Evolutionary conservation across 2,113 vertebrate species (phyloP).

Genomic region (Varanus salvator): DNA sequence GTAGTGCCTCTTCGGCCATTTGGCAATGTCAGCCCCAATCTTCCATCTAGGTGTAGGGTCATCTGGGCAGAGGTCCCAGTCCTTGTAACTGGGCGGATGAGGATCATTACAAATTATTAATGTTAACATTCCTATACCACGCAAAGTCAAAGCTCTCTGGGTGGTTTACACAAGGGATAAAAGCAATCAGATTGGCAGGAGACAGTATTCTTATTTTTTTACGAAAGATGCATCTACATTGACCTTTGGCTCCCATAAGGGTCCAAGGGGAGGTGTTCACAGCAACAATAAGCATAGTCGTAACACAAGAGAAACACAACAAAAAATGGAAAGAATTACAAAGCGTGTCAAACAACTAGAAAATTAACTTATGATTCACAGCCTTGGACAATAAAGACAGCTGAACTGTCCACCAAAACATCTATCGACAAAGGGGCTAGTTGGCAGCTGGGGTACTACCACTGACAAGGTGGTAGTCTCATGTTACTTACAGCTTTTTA

Average conservation of each 20-base stretch:
- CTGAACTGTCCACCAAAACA: neutral
- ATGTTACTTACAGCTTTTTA: too few relatives aligned
- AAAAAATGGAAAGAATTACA: neutral
- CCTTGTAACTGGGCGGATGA: neutral
- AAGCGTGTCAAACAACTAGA: neutral
- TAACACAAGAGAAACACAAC: too few relatives aligned
- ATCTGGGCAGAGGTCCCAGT: neutral
- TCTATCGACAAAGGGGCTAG: neutral
- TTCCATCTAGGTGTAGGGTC: too few relatives aligned
- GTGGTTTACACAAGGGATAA: too few relatives aligned
- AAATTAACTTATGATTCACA: neutral
- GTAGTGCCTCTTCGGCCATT: neutral
- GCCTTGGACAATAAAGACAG: neutral
- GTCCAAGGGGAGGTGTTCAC: neutral
- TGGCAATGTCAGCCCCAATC: neutral
- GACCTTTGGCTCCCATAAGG: neutral
- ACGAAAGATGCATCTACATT: neutral
- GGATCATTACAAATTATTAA: too few relatives aligned
- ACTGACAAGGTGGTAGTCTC: too few relatives aligned
- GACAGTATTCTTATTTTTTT: neutral
- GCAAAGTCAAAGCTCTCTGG: too few relatives aligned
- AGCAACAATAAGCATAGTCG: too few relatives aligned
- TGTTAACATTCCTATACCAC: too few relatives aligned
- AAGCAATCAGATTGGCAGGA: neutral
- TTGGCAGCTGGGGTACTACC: too few relatives aligned